phyloP scores from a whole-genome alignment of 2,888 invertebrate species.

The Platynereis dumerilii region DNA sequence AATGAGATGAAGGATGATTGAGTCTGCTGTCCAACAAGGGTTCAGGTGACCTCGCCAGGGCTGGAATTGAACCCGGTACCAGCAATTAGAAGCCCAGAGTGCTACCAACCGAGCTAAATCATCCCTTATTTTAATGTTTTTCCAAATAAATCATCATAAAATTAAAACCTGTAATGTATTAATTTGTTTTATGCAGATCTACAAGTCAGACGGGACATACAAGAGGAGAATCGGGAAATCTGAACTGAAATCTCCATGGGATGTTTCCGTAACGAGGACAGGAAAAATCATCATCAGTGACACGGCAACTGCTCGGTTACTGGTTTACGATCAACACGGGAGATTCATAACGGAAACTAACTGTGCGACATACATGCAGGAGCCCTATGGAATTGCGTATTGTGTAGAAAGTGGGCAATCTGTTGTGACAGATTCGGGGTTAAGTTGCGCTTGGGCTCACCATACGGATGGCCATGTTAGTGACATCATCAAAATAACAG shows the following conservation, averaged over 20 bases:
- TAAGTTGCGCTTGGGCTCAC: conserved; percentile 26
- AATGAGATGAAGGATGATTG: too few species aligned
- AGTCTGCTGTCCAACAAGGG: too few species aligned
- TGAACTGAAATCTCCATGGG: conserved; percentile 16
- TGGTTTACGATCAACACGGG: conserved; percentile 25
- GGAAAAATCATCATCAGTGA: conserved; percentile 29
- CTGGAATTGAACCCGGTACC: too few species aligned
- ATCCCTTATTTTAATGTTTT: too few species aligned
- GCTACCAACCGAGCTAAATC: too few species aligned
- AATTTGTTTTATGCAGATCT: too few species aligned
- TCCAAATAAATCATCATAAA: too few species aligned
- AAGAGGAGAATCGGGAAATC: not conserved
- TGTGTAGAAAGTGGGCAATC: conserved; percentile 9
- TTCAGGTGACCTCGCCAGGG: too few species aligned
- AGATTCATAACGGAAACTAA: conserved; percentile 15
- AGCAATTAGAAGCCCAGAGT: too few species aligned
- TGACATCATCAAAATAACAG: conserved; percentile 13
- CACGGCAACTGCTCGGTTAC: conserved; percentile 16
- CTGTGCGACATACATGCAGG: conserved; percentile 17
- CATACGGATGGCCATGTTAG: conserved; percentile 17
- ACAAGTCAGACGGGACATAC: not conserved
- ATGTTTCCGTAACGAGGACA: conserved; percentile 12
- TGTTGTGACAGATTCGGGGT: conserved; percentile 18
- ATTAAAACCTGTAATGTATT: too few species aligned
- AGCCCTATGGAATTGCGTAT: conserved; percentile 27